Evolutionary conservation across 2,113 vertebrate species (phyloP).

Genomic region (Sminthopsis crassicaudata): DNA sequence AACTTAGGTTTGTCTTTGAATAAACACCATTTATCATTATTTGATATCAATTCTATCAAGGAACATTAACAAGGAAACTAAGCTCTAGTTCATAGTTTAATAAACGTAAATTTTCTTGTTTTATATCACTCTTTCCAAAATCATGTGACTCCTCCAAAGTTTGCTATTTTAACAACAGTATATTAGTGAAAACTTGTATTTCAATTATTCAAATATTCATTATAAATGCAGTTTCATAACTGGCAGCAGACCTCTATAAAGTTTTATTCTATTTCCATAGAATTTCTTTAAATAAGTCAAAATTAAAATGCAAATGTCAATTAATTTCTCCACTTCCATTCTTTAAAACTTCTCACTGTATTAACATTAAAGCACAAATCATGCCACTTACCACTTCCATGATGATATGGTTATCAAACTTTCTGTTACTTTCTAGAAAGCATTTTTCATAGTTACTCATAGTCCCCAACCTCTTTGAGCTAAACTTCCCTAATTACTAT

Average conservation of each 20-base stretch:
- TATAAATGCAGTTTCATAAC: conserved; percentile 1
- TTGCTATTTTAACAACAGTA: background rate
- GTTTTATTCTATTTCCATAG: background rate
- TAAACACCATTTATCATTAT: background rate
- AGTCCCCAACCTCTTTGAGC: background rate
- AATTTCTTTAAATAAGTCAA: background rate
- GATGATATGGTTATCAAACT: background rate
- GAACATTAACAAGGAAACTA: background rate
- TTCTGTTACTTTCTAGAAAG: background rate
- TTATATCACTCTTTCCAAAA: background rate
- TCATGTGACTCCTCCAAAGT: background rate
- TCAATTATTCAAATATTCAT: background rate
- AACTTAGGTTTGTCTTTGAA: background rate
- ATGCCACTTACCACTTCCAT: background rate
- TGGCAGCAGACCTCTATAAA: background rate
- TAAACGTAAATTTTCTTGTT: background rate
- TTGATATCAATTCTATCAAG: background rate
- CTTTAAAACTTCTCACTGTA: conserved; percentile 9
- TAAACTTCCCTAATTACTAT: background rate
- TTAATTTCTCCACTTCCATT: conserved; percentile 12
- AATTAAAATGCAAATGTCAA: background rate
- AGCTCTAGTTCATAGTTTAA: background rate
- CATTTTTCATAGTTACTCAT: background rate
- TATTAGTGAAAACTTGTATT: background rate
- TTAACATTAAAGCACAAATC: conserved; percentile 27